Conservation (phyloP, 2,113 vertebrate species). For the Pandion haliaetus region DNA sequence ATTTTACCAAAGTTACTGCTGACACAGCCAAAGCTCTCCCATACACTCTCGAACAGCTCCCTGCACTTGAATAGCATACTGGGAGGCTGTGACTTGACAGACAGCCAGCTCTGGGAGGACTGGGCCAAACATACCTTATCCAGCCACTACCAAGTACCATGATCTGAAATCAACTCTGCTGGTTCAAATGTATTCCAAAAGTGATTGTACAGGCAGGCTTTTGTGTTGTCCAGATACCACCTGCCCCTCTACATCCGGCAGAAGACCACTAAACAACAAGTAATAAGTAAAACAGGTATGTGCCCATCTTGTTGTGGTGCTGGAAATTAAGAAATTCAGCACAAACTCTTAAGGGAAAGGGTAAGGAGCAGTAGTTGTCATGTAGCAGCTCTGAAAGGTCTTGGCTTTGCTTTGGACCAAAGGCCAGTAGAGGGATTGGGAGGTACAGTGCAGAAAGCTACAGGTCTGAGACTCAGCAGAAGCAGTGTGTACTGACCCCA, state of each 20-base stretch:
- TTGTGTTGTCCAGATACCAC: not conserved
- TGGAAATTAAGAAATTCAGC: not conserved
- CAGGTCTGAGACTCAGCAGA: not conserved
- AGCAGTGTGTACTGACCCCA: not conserved
- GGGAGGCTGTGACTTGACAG: not conserved
- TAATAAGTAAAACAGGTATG: not conserved
- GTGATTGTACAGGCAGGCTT: not conserved
- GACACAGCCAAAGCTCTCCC: not conserved
- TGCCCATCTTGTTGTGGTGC: not conserved
- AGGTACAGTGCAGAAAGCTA: not conserved
- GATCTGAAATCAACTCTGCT: not conserved
- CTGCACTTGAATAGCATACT: not conserved
- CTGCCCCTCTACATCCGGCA: not conserved
- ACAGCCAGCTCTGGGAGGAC: not conserved
- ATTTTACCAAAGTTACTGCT: not conserved
- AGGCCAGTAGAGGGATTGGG: not conserved
- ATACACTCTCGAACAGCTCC: accelerated
- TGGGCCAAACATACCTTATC: not conserved
- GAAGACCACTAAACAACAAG: not conserved
- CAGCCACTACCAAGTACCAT: not conserved
- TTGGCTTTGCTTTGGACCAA: not conserved
- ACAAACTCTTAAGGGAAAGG: not conserved
- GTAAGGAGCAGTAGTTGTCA: not conserved
- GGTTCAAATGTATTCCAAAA: not conserved
- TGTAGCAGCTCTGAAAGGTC: not conserved